Evolutionary conservation across 1,140 invertebrate genomes (phyloP).

Genomic region (Dolichoris vasculosae): DNA sequence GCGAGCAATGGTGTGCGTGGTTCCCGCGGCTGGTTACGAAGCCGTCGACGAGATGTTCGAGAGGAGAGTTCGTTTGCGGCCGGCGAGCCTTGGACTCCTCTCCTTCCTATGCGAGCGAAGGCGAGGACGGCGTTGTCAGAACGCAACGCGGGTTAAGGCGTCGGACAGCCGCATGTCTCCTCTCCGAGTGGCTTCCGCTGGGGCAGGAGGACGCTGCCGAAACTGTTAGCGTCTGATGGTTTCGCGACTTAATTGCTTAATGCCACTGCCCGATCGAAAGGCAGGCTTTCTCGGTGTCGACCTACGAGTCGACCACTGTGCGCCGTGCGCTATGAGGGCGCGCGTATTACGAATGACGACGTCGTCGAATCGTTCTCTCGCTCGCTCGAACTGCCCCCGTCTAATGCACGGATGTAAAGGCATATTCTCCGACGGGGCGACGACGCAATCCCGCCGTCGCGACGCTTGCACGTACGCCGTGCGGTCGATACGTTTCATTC

Average conservation of each 20-base stretch:
- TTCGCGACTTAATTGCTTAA: too few relatives aligned
- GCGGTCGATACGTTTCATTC: neutral
- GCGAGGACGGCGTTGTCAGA: neutral
- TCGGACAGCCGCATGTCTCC: neutral
- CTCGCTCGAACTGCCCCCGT: neutral
- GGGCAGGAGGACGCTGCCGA: too few relatives aligned
- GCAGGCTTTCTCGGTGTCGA: neutral
- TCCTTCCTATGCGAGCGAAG: neutral
- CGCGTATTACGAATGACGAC: neutral
- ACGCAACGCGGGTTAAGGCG: neutral
- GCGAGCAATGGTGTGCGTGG: neutral
- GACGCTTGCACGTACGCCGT: conserved; percentile 1
- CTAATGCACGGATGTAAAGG: neutral
- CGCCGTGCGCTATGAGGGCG: neutral
- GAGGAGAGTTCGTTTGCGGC: too few relatives aligned
- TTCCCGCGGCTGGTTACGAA: neutral
- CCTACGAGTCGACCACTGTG: neutral
- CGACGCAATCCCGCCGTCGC: neutral
- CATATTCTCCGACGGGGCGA: neutral
- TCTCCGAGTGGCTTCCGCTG: neutral
- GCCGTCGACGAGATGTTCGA: neutral
- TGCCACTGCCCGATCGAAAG: too few relatives aligned
- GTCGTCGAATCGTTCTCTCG: neutral
- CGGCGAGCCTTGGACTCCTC: neutral
- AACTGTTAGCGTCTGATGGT: too few relatives aligned